These are phyloP conservation scores for Rhodophaea formosa DNA, from an alignment of 2,888 invertebrate species.

Conservation along the genomic window DNA sequence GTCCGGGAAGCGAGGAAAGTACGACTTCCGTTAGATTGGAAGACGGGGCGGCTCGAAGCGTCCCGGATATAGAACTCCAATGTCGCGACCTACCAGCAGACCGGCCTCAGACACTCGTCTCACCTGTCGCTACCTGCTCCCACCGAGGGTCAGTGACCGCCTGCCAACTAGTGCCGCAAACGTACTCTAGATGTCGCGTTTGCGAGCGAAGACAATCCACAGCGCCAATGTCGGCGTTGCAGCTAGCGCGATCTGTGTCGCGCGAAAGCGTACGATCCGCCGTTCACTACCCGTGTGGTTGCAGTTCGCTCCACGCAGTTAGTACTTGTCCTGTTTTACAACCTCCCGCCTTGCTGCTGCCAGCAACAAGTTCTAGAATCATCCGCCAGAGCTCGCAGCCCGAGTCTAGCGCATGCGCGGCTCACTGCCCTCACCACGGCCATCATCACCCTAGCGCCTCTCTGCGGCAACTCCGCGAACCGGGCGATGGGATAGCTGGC, in stretches of 20 bases:
- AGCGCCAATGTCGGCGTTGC: slow-evolving; percentile 87
- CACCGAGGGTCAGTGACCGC: slow-evolving; percentile 84
- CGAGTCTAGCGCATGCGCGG: slow-evolving; percentile 86
- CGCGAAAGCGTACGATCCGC: slow-evolving; percentile 89
- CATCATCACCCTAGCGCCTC: slow-evolving; percentile 91
- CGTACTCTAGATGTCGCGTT: slow-evolving; percentile 83
- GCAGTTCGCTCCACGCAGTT: slow-evolving; percentile 74
- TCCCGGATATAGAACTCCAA: slow-evolving; percentile 91
- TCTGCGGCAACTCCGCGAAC: slow-evolving; percentile 90
- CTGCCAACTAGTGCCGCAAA: slow-evolving; percentile 85
- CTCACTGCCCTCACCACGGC: slow-evolving; percentile 83
- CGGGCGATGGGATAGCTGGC: slow-evolving; percentile 93
- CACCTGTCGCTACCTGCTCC: slow-evolving; percentile 80
- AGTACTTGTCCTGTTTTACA: slow-evolving; percentile 85
- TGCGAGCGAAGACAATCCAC: slow-evolving; percentile 91
- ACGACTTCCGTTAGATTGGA: slow-evolving; percentile 83
- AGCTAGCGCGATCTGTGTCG: slow-evolving; percentile 92
- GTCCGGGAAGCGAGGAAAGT: slow-evolving; percentile 89
- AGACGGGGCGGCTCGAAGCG: slow-evolving; percentile 87
- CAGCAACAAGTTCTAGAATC: slow-evolving; percentile 88
- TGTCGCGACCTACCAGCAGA: slow-evolving; percentile 82
- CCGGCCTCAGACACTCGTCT: slow-evolving; percentile 76
- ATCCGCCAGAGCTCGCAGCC: slow-evolving; percentile 94
- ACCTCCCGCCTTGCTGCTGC: slow-evolving; percentile 87
- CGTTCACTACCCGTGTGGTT: slow-evolving; percentile 84